Evolutionary conservation across 2,888 invertebrate species (phyloP).

Genomic region (Molorchus minor): DNA sequence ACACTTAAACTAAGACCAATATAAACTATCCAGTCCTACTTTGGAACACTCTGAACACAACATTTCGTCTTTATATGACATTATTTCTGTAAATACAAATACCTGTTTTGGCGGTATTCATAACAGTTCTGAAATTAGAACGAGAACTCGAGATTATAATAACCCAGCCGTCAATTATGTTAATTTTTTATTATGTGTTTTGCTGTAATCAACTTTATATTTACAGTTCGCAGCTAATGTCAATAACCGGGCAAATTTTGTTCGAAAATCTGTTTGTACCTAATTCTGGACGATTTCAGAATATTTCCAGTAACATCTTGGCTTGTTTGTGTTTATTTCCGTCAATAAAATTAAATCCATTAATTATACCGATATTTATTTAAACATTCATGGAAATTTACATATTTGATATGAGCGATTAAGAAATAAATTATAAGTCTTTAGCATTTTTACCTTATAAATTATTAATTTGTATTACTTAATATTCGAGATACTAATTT

Average conservation of each 20-base stretch:
- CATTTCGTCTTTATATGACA: too few species aligned
- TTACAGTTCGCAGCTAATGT: slow-evolving; percentile 21
- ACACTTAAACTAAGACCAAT: too few species aligned
- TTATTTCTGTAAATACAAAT: too few species aligned
- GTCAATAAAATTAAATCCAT: slow-evolving; percentile 14
- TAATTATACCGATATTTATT: slow-evolving; percentile 7
- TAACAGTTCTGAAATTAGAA: slow-evolving; percentile 12
- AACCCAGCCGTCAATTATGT: slow-evolving; percentile 8
- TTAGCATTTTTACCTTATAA: slow-evolving; percentile 12
- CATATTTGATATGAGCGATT: slow-evolving; percentile 6
- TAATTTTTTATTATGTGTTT: slow-evolving; percentile 19
- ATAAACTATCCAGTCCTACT: too few species aligned
- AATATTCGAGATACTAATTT: slow-evolving; percentile 11
- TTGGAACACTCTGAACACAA: too few species aligned
- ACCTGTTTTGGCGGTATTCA: too few species aligned
- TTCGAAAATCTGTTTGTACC: background rate
- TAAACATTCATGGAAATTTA: slow-evolving; percentile 17
- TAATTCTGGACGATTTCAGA: background rate
- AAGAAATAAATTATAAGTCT: slow-evolving; percentile 21
- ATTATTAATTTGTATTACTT: slow-evolving; percentile 14
- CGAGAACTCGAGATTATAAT: slow-evolving; percentile 16
- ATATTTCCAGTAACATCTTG: background rate
- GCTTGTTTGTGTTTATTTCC: slow-evolving; percentile 1
- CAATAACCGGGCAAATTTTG: slow-evolving; percentile 19
- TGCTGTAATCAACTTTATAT: slow-evolving; percentile 10